These are phyloP conservation scores for Teleogryllus oceanicus DNA, from an alignment of 2,888 invertebrate genomes.

Conservation along the genomic window DNA sequence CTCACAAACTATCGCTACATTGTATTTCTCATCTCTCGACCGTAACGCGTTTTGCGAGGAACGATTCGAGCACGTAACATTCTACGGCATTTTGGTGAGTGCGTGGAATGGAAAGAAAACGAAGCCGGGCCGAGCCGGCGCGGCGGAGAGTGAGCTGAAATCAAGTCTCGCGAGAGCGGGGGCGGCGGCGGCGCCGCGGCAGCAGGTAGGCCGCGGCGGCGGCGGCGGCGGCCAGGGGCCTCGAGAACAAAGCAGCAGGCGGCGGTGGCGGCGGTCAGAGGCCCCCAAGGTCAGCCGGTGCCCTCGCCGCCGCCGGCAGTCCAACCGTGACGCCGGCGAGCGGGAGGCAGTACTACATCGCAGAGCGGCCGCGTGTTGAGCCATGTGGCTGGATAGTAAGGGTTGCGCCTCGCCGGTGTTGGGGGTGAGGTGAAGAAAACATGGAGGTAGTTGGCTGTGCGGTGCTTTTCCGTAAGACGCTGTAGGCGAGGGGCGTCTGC, in stretches of 20 bases:
- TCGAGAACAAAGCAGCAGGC: neutral
- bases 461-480: no score
- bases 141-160: neutral
- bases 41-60: no score
- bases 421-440: no score
- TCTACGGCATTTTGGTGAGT: no score
- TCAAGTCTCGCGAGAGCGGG: neutral
- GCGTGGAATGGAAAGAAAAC: no score
- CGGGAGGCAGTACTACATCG: neutral
- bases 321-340: neutral
- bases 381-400: no score
- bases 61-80: no score
- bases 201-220: neutral
- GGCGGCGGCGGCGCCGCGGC: neutral
- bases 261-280: neutral
- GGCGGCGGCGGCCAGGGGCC: neutral
- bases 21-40: no score
- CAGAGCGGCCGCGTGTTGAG: neutral
- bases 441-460: no score
- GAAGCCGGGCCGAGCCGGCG: neutral
- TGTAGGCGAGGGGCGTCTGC: no score
- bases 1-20: no score
- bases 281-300: neutral
- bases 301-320: conserved; percentile 22
- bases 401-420: no score